Evolutionary conservation across 2,113 vertebrate genomes (phyloP), one percentile per base, ranked within the genome.

Genomic region (Rissa tridactyla): DNA sequence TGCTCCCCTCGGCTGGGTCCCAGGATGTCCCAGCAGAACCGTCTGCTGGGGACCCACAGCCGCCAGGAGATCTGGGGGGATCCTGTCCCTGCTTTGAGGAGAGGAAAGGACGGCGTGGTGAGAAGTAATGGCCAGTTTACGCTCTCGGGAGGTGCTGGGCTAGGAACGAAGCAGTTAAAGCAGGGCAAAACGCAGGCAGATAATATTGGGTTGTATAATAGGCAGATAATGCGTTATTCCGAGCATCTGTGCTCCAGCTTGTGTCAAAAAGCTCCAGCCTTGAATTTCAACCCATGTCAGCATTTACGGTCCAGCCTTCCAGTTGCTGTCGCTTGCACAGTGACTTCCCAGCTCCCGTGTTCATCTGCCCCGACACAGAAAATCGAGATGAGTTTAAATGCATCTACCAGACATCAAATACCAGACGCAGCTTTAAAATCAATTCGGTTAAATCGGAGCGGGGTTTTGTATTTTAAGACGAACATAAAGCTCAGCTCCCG

Each of bases 231-330:
- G 6, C 1, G 5, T 42, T 52, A 30, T 66, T 16, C 65, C 6
- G 3, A 42, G 88, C 95, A 90, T 96, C 94, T 90, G 82, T 23
- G 82, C 70, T 87, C 71, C 90, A 92, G 93, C 90, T 90, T 90
- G 87, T 19, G 5, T 42, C 78, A 72, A 87, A 87, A 78, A 93
- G 78, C 93, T 80, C 27, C 93, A 85, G 87, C 27, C 75, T 90
- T 46, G 90, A 36, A 70, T 93, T 88, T 88, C 82, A 71, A 2
- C 66, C 93, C 21, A 1, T 36, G 94, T 82, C 95, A 82, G 91
- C 90, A 13, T 42, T 86, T 70, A 9, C 20, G 5, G 34, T 0
- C 1, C 85, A 7, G 62, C 82, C 86, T 76, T 32, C n/a, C 89
- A 20, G 54, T 10, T 4, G 34, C 85, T 49, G 82, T 13, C 62